Evolutionary conservation across 2,797 vertebrate species (phyloP).

Genomic region (Fratercula arctica): DNA sequence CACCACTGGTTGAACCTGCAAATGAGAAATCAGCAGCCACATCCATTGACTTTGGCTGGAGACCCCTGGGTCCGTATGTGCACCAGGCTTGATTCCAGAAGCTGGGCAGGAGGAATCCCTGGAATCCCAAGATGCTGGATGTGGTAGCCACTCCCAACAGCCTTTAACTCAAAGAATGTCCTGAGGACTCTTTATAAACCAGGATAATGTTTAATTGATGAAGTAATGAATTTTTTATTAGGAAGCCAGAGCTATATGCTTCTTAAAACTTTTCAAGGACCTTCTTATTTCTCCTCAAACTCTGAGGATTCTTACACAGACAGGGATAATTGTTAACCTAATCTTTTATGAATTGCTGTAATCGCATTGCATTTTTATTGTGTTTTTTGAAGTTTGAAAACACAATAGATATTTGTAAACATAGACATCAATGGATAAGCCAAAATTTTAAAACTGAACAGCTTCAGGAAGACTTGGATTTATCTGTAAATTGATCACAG

Average conservation of each 20-base stretch:
- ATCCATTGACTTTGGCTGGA: background rate
- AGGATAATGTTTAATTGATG: background rate
- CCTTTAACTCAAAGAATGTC: background rate
- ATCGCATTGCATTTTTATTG: background rate
- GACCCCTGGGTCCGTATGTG: background rate
- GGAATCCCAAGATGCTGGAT: background rate
- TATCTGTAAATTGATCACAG: background rate
- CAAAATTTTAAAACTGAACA: background rate
- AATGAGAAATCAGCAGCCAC: background rate
- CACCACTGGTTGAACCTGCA: background rate
- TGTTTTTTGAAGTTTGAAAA: background rate
- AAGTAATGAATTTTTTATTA: background rate
- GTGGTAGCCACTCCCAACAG: background rate
- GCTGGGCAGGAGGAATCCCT: background rate
- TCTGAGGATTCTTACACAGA: background rate
- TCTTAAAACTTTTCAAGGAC: background rate
- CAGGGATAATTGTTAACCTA: background rate
- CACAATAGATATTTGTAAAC: background rate
- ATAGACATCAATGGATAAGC: background rate
- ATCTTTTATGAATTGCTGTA: background rate
- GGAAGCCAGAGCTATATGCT: background rate
- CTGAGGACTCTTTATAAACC: background rate
- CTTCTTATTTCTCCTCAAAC: background rate
- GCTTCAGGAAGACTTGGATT: background rate
- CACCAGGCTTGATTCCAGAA: accelerated